Percentiles rank a stretch among this genome's conserved stretches.
Conservation (phyloP, 2,797 vertebrate genomes). For the Alectoris magna region DNA sequence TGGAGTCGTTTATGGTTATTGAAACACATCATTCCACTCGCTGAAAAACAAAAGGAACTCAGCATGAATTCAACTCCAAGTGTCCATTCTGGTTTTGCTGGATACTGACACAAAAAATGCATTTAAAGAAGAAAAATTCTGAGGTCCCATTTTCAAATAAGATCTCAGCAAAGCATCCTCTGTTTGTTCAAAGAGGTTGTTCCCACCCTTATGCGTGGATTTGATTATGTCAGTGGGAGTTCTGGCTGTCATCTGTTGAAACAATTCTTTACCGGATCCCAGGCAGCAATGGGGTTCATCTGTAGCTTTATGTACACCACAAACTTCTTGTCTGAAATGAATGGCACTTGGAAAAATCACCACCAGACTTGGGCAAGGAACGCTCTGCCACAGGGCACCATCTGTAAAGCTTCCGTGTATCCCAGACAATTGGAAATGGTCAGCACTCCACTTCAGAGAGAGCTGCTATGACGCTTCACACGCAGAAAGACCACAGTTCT, state of each 20-base stretch:
- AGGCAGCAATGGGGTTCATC: constrained; percentile 20
- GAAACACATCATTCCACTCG: constrained; percentile 20
- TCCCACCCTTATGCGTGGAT: background rate
- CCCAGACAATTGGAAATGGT: background rate
- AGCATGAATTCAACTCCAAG: background rate
- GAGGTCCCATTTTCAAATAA: constrained; percentile 25
- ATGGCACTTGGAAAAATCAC: constrained; percentile 41
- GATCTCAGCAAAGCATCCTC: background rate
- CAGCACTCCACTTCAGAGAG: background rate
- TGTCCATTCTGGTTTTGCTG: constrained; percentile 14
- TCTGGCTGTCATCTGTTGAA: constrained; percentile 55
- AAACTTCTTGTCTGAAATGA: constrained; percentile 49
- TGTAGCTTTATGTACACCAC: constrained; percentile 24
- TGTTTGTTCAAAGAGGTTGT: constrained; percentile 26
- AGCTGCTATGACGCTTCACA: background rate
- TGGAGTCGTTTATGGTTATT: background rate
- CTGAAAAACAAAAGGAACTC: constrained; percentile 51
- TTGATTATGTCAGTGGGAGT: constrained; percentile 45
- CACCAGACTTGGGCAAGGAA: constrained; percentile 23
- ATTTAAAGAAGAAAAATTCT: constrained; percentile 23
- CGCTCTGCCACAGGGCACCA: background rate
- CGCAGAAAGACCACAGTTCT: background rate
- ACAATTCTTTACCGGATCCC: constrained; percentile 35
- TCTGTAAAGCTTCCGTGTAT: constrained; percentile 7
- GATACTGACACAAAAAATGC: constrained; percentile 36